Base-by-base conservation (phyloP, 2,888 invertebrate species). In the Xestia c-nigrum region DNA sequence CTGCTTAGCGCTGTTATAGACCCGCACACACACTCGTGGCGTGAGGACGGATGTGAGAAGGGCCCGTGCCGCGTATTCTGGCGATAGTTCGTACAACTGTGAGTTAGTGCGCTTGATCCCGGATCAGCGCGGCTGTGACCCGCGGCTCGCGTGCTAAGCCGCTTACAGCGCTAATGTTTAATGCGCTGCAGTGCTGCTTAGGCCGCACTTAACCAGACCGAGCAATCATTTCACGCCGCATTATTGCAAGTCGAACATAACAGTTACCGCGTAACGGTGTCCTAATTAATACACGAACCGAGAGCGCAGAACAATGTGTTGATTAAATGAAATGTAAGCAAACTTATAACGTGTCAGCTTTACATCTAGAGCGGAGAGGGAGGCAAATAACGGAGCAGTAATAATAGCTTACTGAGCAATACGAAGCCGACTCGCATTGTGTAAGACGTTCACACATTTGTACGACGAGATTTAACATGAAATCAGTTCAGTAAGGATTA, bases 111-210 rank as follows among this genome's bases (percentile, higher is more conserved):
- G 76, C 81, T 83, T 75, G 74, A 81, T 79, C 80, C 78, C 57
- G 79, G 88, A 78, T 89, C 78, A 86, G 66, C 64, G 71, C 76
- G 73, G 73, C 66, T 43, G 74, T 76, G 76, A 78, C 57, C 72
- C 70, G 67, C 59, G 66, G 72, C 50, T 52, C 68, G 69, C 63
- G 72, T 73, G 68, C 73, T 90, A 89, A 91, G 88, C 90, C 78
- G 89, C 90, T 90, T 90, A 87, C 78, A 76, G 78, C 85, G 86
- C 84, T 88, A 86, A 89, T 89, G 86, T 87, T 88, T 85, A 88
- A 88, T 87, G 85, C 80, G 72, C 81, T 85, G 84, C 87, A 89
- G 85, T 80, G 72, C 84, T 85, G 83, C 86, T 89, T 85, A 87
- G 80, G 83, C 63, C 68, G 71, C 78, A 85, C 86, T 89, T 85